phyloP scores from a whole-genome alignment of 2,113 vertebrate genomes.

The Cephalophus harveyi region DNA sequence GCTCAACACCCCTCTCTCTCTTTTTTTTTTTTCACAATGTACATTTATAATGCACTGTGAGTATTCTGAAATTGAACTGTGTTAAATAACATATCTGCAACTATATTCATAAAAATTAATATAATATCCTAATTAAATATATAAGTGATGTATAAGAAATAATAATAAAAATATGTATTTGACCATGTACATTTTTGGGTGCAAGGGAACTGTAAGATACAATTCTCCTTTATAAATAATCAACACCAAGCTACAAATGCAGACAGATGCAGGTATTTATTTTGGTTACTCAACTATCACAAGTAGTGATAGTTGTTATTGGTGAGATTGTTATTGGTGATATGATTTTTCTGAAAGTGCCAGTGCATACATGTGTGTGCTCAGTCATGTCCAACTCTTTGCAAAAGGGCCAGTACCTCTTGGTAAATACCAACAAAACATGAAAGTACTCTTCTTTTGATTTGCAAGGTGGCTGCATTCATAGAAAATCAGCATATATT shows the following conservation, averaged over 20 bases:
- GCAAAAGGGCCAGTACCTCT: not conserved
- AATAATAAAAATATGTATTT: not conserved
- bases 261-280: not conserved
- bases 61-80: not conserved
- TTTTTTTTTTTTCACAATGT: not conserved
- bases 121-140: not conserved
- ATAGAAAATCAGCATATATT: not conserved
- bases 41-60: not conserved
- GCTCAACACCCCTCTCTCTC: not conserved
- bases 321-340: not conserved
- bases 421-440: not conserved
- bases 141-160: not conserved
- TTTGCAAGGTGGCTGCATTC: not conserved
- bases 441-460: not conserved
- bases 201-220: not conserved
- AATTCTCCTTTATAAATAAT: not conserved
- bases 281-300: not conserved
- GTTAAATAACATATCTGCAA: not conserved
- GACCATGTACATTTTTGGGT: not conserved
- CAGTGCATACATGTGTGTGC: not conserved
- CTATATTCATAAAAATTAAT: not conserved
- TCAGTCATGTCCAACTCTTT: not conserved
- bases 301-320: not conserved
- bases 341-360: not conserved
- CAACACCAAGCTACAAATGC: not conserved